Evolutionary conservation across 2,888 invertebrate genomes (phyloP), one percentile per base, ranked within the genome.

Genomic region (Julus scanicus): DNA sequence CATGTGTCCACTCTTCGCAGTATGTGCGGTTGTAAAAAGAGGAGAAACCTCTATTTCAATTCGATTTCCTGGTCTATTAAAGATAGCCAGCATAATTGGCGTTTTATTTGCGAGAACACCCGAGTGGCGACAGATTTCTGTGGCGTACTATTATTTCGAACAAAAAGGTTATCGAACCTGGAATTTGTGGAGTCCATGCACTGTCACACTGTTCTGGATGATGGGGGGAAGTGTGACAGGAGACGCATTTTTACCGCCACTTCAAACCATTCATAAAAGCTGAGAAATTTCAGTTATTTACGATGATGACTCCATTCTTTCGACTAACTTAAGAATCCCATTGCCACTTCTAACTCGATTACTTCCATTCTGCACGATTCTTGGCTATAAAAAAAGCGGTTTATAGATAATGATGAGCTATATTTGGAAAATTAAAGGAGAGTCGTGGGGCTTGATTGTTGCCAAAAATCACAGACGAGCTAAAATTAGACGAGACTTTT

Each of bases 11-110:
- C 63, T 71, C 20, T 8, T 20, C 63, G 20, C 20, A 20, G 20
- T 29, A 20, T 17, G 20, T 11, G 20, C 5, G 8, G 20, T 8
- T 29, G 63, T 57, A 71, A 71, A 71, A 11, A 20, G 20, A 71
- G 20, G 20, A 71, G 20, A 0, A 5, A 17, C 20, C 63, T 71
- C 63, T 29, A 71, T 71, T 71, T 71, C 63, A 71, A 71, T 71
- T 71, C 63, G 63, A 71, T 71, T 71, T 71, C 63, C 63, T 71
- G 63, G 63, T 71, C 63, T 8, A 71, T 71, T 71, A 71, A 71
- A 71, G 63, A 71, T 17, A 71, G 63, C 63, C 63, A 17, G 29
- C 63, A 71, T 71, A 71, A 71, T 71, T 71, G 63, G 63, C 20
- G 20, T 71, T 29, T 71, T 71, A 29, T 71, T 71, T 29, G 63